Percentiles rank a stretch among this genome's conserved stretches.
Conservation (phyloP, 1,140 invertebrate genomes). For the Trachymyrmex cornetzi region DNA sequence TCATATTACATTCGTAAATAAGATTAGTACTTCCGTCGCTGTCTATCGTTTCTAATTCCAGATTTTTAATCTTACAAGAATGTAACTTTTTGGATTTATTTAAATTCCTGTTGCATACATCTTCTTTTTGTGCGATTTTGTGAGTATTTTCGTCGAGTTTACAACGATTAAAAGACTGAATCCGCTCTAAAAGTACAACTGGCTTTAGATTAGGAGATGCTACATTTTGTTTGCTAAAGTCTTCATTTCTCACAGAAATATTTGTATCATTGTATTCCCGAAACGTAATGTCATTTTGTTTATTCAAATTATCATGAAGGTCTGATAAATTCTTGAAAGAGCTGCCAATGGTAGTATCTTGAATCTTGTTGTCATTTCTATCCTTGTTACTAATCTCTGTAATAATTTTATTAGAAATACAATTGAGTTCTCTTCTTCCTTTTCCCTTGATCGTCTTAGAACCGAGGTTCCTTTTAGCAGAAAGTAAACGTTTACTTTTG, state of each 20-base stretch:
- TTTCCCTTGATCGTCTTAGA: neutral
- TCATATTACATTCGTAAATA: slow-evolving; percentile 57
- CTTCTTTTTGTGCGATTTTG: neutral
- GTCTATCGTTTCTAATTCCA: neutral
- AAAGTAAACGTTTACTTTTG: neutral
- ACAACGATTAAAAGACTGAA: neutral
- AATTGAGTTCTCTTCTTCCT: neutral
- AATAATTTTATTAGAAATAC: neutral
- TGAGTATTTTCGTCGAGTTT: neutral
- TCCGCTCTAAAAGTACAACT: slow-evolving; percentile 11
- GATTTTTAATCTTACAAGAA: neutral
- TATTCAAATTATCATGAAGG: neutral
- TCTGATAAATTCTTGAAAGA: neutral
- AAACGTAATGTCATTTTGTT: neutral
- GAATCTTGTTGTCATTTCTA: neutral
- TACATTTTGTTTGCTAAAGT: neutral
- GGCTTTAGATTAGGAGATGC: slow-evolving; percentile 8
- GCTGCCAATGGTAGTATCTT: neutral
- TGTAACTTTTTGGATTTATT: neutral
- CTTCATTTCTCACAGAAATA: neutral
- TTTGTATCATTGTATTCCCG: neutral
- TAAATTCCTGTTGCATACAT: neutral
- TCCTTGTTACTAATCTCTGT: neutral
- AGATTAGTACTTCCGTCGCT: slow-evolving; percentile 73
- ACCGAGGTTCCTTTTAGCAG: neutral